Percentiles rank a stretch among this genome's conserved stretches.
These are phyloP conservation scores for Turritopsis dohrnii DNA, from an alignment of 30 jellyfish, hydroid and myxozoan genomes.

Conservation along the genomic window DNA sequence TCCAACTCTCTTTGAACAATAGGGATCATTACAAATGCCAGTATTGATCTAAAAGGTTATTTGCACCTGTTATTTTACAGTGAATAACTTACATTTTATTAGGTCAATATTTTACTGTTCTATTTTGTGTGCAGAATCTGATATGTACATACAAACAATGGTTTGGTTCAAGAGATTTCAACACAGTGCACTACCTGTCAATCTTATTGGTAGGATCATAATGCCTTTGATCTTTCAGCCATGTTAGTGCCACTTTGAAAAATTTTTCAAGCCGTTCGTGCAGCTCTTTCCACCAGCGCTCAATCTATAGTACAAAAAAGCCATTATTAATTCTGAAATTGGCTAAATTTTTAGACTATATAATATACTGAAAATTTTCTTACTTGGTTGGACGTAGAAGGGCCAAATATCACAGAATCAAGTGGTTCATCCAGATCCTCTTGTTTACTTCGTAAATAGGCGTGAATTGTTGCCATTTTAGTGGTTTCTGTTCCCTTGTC, in stretches of 20 bases:
- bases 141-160: not conserved
- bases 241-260: not conserved
- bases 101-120: not conserved
- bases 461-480: not conserved
- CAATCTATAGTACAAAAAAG: no score
- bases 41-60: not conserved
- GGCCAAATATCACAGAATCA: not conserved
- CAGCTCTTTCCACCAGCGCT: not conserved
- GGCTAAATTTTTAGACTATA: not conserved
- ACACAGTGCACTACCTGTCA: not conserved
- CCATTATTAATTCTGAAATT: no score
- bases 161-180: not conserved
- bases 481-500: not conserved
- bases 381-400: not conserved
- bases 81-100: not conserved
- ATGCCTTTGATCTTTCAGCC: not conserved
- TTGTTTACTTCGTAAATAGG: not conserved
- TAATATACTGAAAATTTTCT: not conserved
- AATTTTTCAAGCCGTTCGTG: not conserved
- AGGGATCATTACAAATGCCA: not conserved
- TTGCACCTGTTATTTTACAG: not conserved
- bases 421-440: not conserved
- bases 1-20: not conserved
- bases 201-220: no score
- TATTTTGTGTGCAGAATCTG: not conserved